phyloP scores from a whole-genome alignment of 2,888 invertebrate genomes.

The Serrognathus titanus region DNA sequence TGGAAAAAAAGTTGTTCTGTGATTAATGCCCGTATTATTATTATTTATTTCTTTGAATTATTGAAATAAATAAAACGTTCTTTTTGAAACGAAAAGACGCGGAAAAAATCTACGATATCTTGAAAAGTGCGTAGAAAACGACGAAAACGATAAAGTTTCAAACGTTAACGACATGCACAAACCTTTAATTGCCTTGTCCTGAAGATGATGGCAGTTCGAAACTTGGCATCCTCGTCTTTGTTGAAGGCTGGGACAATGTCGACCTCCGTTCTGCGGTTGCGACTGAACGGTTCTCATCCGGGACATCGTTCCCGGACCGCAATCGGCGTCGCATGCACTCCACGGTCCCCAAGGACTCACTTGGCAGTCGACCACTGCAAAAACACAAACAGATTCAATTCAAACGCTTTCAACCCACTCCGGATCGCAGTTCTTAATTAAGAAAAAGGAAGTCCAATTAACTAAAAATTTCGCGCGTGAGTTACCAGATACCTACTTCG shows the following conservation, averaged over 20 bases:
- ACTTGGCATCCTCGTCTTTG: constrained; percentile 80
- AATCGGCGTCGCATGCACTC: constrained; percentile 77
- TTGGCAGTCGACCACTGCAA: constrained; percentile 79
- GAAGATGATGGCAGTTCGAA: constrained; percentile 69
- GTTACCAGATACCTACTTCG: no score
- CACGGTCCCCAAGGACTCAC: constrained; percentile 80
- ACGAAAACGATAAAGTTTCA: neutral
- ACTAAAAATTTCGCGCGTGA: no score
- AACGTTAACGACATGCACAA: constrained; percentile 28
- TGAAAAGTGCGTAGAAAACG: no score
- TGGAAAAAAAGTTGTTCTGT: no score
- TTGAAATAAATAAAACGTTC: no score
- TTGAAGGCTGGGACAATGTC: constrained; percentile 75
- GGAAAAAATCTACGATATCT: no score
- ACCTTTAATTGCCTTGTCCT: constrained; percentile 70
- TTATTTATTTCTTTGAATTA: no score
- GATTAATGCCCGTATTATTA: no score
- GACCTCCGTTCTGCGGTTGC: constrained; percentile 75
- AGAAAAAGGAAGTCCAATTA: no score
- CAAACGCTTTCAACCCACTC: no score
- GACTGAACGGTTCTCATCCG: constrained; percentile 64
- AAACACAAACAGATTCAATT: constrained; percentile 9
- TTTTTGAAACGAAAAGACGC: no score
- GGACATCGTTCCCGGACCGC: constrained; percentile 80
- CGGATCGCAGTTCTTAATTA: no score